These are phyloP conservation scores for Acanthosepion pharaonis DNA, from an alignment of 2,888 invertebrate species.

Conservation along the genomic window DNA sequence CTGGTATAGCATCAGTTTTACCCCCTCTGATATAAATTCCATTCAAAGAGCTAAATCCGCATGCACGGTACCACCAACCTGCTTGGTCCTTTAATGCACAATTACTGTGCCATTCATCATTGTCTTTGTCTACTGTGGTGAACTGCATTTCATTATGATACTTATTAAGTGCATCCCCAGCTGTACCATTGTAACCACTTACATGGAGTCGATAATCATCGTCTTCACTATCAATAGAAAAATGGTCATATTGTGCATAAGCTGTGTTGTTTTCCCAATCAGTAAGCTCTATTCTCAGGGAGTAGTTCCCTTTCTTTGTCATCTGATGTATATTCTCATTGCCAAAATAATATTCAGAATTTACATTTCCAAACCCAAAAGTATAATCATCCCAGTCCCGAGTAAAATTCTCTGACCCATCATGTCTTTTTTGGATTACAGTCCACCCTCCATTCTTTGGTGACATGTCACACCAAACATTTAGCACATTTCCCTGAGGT, in stretches of 20 bases:
- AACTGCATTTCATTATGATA: slow-evolving; percentile 95
- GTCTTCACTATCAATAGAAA: slow-evolving; percentile 81
- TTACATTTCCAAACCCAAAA: slow-evolving; percentile 83
- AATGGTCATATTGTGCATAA: slow-evolving; percentile 85
- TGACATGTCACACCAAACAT: slow-evolving; percentile 82
- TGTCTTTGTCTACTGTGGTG: slow-evolving; percentile 89
- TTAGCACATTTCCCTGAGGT: slow-evolving; percentile 79
- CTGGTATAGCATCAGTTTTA: slow-evolving; percentile 55
- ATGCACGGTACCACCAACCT: slow-evolving; percentile 70
- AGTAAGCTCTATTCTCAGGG: slow-evolving; percentile 85
- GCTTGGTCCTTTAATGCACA: slow-evolving; percentile 65
- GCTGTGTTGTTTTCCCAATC: slow-evolving; percentile 88
- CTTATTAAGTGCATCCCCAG: slow-evolving; percentile 86
- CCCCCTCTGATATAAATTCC: slow-evolving; percentile 61
- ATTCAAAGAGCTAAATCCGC: slow-evolving; percentile 67
- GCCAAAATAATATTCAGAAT: slow-evolving; percentile 90
- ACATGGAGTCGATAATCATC: slow-evolving; percentile 84
- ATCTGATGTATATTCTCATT: slow-evolving; percentile 87
- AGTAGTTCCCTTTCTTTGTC: slow-evolving; percentile 76
- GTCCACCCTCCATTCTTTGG: slow-evolving; percentile 80
- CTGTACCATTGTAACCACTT: slow-evolving; percentile 84
- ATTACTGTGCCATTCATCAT: slow-evolving; percentile 79
- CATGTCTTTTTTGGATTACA: slow-evolving; percentile 85
- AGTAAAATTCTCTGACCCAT: slow-evolving; percentile 87
- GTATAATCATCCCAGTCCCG: slow-evolving; percentile 88